Base-by-base conservation (phyloP, 2,888 invertebrate genomes). In the Heliconius ethilla region DNA sequence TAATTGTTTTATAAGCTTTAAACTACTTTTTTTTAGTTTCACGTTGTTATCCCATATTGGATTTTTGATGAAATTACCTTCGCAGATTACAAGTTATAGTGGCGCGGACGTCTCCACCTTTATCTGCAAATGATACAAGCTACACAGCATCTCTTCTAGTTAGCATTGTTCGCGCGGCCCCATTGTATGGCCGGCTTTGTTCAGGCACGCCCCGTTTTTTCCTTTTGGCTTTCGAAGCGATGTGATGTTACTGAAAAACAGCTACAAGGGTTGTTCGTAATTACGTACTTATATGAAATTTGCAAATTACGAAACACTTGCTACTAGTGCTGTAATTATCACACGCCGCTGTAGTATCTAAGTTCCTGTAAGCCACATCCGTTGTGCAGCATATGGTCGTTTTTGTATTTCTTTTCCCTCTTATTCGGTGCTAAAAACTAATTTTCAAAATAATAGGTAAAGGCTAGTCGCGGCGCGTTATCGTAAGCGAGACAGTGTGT, bases 171-270 rank as follows among this genome's bases (percentile, higher is more conserved):
- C 91, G 87, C 85, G 82, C 85, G 87, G 87, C 84, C 84, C 91
- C 88, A 93, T 93, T 93, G 93, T 93, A 86, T 85, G 82, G 85
- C 82, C 81, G 86, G 89, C 92, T 91, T 94, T 94, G 93, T 94
- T 90, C 89, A 84, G 89, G 89, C 93, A 94, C 93, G 93, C 91
- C 89, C 90, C 90, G 90, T 87, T 93, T 89, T 92, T 92, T 90
- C 90, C 89, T 90, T 91, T 91, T 89, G 90, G 88, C 89, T 89
- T 89, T 89, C 88, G 86, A 88, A 89, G 88, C 89, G 87, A 84
- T 86, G 86, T 89, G 87, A 86, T 87, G 87, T 85, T 84, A 85
- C 86, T 89, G 90, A 87, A 88, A 88, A 84, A 84, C 85, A 82
- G 82, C 82, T 84, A 83, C 83, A 84, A 84, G 86, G 85, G 86